phyloP scores from a whole-genome alignment of 2,797 vertebrate genomes.

The Peromyscus aztecus region DNA sequence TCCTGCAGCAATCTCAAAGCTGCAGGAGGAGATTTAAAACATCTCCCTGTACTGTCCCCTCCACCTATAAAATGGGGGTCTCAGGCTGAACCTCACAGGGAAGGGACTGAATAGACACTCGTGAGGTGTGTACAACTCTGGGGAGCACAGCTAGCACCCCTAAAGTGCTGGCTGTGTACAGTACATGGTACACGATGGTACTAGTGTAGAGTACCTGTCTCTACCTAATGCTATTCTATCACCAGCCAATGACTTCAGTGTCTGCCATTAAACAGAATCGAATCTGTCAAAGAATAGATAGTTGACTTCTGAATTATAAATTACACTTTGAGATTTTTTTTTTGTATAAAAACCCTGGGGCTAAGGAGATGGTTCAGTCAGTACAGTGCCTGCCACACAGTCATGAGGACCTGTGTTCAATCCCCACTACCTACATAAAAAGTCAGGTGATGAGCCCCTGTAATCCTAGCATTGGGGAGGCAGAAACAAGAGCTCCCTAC shows the following conservation, averaged over 20 bases:
- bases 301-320: neutral
- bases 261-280: neutral
- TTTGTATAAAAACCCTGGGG: neutral
- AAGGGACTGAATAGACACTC: neutral
- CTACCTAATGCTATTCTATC: neutral
- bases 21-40: neutral
- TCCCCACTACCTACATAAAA: neutral
- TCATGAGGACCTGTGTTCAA: neutral
- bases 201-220: neutral
- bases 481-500: neutral
- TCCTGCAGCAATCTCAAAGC: neutral
- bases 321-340: neutral
- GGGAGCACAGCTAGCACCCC: neutral
- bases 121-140: neutral
- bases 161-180: accelerated
- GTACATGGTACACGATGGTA: neutral
- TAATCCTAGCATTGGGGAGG: neutral
- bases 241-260: neutral
- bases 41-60: neutral
- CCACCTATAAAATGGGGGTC: neutral
- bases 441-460: neutral
- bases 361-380: neutral
- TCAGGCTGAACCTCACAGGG: accelerated
- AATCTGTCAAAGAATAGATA: neutral
- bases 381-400: too few relatives aligned